Conservation (phyloP, 2,797 vertebrate genomes). For the Acipenser ruthenus region DNA sequence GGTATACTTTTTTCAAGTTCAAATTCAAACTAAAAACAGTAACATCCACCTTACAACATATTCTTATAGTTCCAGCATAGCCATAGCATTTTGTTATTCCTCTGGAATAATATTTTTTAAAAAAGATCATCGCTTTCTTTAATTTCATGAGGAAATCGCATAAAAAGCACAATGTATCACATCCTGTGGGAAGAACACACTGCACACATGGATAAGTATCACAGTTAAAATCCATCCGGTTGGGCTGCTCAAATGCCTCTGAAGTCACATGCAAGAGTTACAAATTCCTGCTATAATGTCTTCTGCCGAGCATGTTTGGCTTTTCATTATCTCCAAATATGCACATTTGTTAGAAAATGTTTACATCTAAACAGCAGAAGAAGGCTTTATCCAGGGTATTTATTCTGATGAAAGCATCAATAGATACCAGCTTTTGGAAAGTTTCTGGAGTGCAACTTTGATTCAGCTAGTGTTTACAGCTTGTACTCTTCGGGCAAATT, state of each 20-base stretch:
- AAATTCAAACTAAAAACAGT: too few relatives aligned
- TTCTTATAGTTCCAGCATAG: too few relatives aligned
- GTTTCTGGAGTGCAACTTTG: not conserved
- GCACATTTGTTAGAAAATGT: not conserved
- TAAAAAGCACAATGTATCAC: too few relatives aligned
- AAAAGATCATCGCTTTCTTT: too few relatives aligned
- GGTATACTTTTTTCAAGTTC: too few relatives aligned
- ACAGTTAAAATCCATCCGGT: not conserved
- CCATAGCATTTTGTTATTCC: too few relatives aligned
- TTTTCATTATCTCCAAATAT: not conserved
- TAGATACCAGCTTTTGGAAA: not conserved
- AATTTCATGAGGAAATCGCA: too few relatives aligned
- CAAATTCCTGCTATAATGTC: not conserved
- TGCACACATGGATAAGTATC: too few relatives aligned
- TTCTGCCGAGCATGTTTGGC: not conserved
- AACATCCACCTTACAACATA: too few relatives aligned
- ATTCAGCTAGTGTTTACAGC: not conserved
- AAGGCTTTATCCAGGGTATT: not conserved
- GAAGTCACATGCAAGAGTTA: not conserved
- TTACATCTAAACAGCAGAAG: not conserved
- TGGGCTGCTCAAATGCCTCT: not conserved
- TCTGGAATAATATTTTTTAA: too few relatives aligned
- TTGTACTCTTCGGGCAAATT: slow-evolving; percentile 14
- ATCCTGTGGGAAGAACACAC: too few relatives aligned
- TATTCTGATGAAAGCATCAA: not conserved